A percentile compares a stretch with the other conserved stretches of the same genome.
These are phyloP conservation scores for Phoeniculus purpureus DNA, from an alignment of 2,797 vertebrate species.

Conservation along the genomic window DNA sequence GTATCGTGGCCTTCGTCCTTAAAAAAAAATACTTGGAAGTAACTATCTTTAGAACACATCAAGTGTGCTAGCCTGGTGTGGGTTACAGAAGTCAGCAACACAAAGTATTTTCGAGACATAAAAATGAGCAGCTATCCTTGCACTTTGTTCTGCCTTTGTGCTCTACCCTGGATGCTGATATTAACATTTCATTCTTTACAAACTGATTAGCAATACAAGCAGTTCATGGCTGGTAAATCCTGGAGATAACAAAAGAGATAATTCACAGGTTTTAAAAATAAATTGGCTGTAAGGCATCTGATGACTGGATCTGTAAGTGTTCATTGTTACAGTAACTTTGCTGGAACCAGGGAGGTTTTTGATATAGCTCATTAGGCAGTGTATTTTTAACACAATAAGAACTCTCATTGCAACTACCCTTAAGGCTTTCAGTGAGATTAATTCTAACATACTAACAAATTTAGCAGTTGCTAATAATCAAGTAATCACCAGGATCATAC, in stretches of 20 bases:
- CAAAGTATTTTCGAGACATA: background rate
- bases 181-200: background rate
- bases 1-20: background rate
- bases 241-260: background rate
- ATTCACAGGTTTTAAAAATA: conserved; percentile 32
- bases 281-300: background rate
- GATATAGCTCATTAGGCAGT: background rate
- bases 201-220: background rate
- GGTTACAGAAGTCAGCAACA: background rate
- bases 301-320: background rate
- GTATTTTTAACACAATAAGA: conserved; percentile 22
- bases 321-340: background rate
- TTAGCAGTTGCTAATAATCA: background rate
- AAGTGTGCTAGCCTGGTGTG: background rate
- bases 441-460: background rate
- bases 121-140: background rate
- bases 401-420: background rate
- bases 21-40: background rate
- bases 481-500: background rate
- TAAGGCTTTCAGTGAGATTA: background rate
- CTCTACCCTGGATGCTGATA: background rate
- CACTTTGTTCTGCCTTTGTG: background rate
- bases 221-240: background rate
- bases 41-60: background rate
- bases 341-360: background rate